Conservation (phyloP, 1,140 invertebrate genomes). For the Trinorchestia longiramus region DNA sequence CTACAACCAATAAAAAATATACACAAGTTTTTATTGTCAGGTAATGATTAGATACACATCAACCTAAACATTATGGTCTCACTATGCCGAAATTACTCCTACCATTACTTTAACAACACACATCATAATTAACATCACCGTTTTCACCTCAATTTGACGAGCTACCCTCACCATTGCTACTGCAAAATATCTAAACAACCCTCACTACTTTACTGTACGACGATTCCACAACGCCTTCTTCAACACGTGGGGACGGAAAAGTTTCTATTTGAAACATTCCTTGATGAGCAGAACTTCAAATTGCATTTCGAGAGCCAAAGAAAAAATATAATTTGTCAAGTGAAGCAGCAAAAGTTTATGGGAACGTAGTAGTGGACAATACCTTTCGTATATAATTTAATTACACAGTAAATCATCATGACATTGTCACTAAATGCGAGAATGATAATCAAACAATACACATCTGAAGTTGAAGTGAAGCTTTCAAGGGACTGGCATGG, state of each 20-base stretch:
- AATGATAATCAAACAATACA: neutral
- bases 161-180: neutral
- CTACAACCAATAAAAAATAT: too few species aligned
- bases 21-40: too few species aligned
- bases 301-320: neutral
- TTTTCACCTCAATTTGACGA: neutral
- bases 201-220: neutral
- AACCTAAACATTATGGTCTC: too few species aligned
- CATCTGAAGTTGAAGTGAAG: neutral
- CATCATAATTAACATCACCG: neutral
- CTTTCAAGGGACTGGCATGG: neutral
- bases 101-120: too few species aligned
- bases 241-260: neutral
- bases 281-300: neutral
- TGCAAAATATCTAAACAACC: neutral
- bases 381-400: neutral
- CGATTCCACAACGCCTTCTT: neutral
- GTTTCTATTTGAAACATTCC: neutral
- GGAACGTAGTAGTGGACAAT: neutral
- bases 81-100: too few species aligned
- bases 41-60: too few species aligned
- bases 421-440: neutral
- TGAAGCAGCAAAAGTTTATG: neutral
- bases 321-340: neutral
- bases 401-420: neutral